Base-by-base conservation (phyloP, 2,797 vertebrate species). In the Scolopax rusticola region DNA sequence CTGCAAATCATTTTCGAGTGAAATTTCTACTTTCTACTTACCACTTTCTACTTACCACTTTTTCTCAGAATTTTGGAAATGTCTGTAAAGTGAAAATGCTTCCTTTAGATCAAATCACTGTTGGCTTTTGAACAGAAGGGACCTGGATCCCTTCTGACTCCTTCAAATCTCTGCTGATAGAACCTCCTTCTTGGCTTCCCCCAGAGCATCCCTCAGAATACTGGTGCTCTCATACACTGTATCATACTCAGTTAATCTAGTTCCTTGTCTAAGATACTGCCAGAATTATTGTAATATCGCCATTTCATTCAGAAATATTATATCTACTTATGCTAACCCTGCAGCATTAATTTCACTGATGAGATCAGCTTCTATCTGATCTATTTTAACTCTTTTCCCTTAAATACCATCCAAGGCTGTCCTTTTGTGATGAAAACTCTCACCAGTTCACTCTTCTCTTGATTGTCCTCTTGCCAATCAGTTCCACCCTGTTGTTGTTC, bases 291-390 rank as follows among this genome's bases (percentile, higher is more conserved):
- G 43, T 60, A 81, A 71, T 85, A 94, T 69, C 88, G 6, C 24
- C 41, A 73, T 87, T 90, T 85, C n/a, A 83, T 81, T 91, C 59
- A 79, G 80, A 91, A 96, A 84, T 86, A 70, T 68, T 86, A 5
- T 47, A 88, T 64, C 56, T 70, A 93, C 86, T 96, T 81, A 51
- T 36, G 16, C 33, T 93, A 91, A 50, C 47, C 53, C 40, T 84
- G 48, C 23, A 81, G 25, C 51, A 23, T 28, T 84, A 4, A 18
- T 77, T 90, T 90, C 60, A 54, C 28, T 84, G 57, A 60, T 61
- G 60, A 74, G 41, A 70, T 75, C 71, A 81, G 38, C 47, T 51
- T 88, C 36, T 84, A 9, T 70, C n/a, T 47, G 27, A 73, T 59
- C 27, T 3, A 18, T 84, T 76, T 76, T 27, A 68, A 65, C 54